Conservation (phyloP, 2,888 invertebrate genomes). For the Hofmannophila pseudospretella region DNA sequence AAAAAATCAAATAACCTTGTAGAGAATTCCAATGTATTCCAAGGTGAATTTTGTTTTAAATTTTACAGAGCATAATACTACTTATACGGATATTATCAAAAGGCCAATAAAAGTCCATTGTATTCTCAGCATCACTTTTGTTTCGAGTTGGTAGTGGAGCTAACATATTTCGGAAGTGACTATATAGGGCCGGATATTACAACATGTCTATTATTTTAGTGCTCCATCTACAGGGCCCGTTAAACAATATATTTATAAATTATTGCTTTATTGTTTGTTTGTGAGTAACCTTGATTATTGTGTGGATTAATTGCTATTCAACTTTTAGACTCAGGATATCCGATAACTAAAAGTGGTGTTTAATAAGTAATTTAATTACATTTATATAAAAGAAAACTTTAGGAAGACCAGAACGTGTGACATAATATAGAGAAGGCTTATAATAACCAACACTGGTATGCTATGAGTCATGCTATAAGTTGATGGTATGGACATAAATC, state of each 20-base stretch:
- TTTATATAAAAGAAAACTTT: no score
- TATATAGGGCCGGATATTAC: conserved; percentile 9
- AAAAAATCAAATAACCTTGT: no score
- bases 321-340: background rate
- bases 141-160: conserved; percentile 1
- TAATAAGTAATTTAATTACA: no score
- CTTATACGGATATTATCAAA: no score
- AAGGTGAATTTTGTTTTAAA: no score
- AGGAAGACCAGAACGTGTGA: no score
- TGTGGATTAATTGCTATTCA: background rate
- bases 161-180: conserved; percentile 10
- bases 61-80: no score
- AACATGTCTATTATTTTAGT: conserved; percentile 9
- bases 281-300: conserved; percentile 6
- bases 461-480: no score
- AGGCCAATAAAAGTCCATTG: conserved; percentile 1
- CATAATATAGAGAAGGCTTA: no score
- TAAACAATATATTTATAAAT: conserved; percentile 7
- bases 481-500: no score
- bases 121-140: background rate
- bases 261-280: conserved; percentile 13
- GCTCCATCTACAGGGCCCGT: background rate
- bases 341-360: background rate
- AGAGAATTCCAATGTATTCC: no score
- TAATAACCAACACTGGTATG: no score